These are phyloP conservation scores for Echinarachnius parma DNA, from an alignment of 53 echinoderm and acorn worm species.

Conservation along the genomic window DNA sequence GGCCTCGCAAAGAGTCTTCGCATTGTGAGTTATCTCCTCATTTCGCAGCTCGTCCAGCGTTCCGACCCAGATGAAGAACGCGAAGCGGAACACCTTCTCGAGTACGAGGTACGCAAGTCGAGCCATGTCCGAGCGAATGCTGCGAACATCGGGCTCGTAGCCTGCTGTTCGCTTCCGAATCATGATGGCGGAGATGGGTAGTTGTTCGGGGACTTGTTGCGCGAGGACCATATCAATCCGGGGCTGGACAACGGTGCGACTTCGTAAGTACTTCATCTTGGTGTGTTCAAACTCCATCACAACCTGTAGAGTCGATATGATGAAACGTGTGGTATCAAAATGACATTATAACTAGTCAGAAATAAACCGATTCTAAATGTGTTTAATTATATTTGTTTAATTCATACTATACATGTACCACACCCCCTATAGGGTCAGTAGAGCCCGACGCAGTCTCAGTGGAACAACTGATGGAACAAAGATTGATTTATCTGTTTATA, in stretches of 20 bases:
- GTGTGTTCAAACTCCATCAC: slow-evolving; percentile 68
- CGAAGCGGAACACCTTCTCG: slow-evolving; percentile 73
- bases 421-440: too few relatives aligned
- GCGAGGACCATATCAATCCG: slow-evolving; percentile 65
- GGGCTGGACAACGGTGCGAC: slow-evolving; percentile 66
- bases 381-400: too few relatives aligned
- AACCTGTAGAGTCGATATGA: too few relatives aligned
- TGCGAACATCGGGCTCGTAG: slow-evolving; percentile 70
- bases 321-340: too few relatives aligned
- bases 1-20: slow-evolving; percentile 47
- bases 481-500: too few relatives aligned
- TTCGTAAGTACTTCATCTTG: slow-evolving; percentile 65
- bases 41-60: slow-evolving; percentile 65
- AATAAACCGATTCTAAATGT: too few relatives aligned
- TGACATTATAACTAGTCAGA: too few relatives aligned
- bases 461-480: too few relatives aligned
- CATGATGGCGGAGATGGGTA: slow-evolving; percentile 57
- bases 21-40: slow-evolving; percentile 55
- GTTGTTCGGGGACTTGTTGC: slow-evolving; percentile 51
- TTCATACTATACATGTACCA: too few relatives aligned
- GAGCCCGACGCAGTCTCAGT: too few relatives aligned
- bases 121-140: slow-evolving; percentile 75
- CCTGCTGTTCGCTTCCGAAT: slow-evolving; percentile 58
- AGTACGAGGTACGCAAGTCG: slow-evolving; percentile 74
- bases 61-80: slow-evolving; percentile 77